phyloP scores from a whole-genome alignment of 2,797 vertebrate genomes.

The Crypturellus tataupa region DNA sequence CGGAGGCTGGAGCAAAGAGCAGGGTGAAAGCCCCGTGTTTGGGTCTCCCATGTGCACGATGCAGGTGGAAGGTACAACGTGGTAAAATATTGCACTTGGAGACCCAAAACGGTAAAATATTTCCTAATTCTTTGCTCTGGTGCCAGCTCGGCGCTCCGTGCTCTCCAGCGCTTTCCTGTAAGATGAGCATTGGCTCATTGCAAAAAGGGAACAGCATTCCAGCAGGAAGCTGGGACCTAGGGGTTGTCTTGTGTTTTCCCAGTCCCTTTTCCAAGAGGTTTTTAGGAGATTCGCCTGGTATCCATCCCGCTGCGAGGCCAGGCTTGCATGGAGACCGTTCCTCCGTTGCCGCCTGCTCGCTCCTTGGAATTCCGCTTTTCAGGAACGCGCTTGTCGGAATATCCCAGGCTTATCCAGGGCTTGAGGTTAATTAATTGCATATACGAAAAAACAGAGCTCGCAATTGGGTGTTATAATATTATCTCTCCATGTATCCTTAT shows the following conservation, averaged over 20 bases:
- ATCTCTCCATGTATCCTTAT: no score
- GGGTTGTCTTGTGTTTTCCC: background rate
- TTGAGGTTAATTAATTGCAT: background rate
- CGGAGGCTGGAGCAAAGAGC: background rate
- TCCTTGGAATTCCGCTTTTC: fast-evolving
- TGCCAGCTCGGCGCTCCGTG: background rate
- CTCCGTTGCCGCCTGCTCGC: background rate
- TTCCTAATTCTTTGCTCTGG: no score
- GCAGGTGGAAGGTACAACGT: background rate
- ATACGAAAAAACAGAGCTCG: background rate
- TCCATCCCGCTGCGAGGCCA: background rate
- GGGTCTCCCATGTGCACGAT: background rate
- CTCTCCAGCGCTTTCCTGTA: fast-evolving
- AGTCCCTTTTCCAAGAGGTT: background rate
- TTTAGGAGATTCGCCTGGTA: background rate
- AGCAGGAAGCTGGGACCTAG: fast-evolving
- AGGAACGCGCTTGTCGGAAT: background rate
- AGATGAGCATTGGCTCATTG: background rate
- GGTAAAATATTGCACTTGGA: no score
- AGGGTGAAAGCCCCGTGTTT: background rate
- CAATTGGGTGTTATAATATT: background rate
- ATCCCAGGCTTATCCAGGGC: background rate
- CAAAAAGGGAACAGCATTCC: fast-evolving
- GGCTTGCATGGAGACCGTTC: background rate
- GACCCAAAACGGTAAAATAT: no score